Base-by-base conservation (phyloP, 2,797 vertebrate species). In the Carapus acus region DNA sequence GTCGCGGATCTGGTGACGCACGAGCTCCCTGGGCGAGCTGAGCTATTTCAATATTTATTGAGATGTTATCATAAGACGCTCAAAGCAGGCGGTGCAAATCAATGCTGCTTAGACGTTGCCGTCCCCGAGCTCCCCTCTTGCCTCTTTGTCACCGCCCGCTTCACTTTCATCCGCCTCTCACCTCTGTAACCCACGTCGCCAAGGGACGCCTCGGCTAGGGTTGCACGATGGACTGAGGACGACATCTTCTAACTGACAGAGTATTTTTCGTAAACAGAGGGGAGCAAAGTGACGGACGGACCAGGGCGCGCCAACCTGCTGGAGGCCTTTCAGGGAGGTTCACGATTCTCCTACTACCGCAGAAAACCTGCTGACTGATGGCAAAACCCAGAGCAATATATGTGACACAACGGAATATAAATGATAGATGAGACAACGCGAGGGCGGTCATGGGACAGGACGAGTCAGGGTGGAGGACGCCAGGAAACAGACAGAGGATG, bases 1-100 rank as follows among this genome's bases (percentile, higher is more conserved):
- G 60, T 65, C 62, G 74, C 78, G n/a, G 69, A 71, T 80, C 71
- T 67, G 42, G 62, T 61, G 52, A 52, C 51, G 52, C 65, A 13
- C 3, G 55, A 54, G 52, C 45, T 48, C 68, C 80, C 72, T 68
- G 53, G 7, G 75, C 78, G 74, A 71, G 59, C 41, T 15, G 6
- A 27, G 58, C 83, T 86, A 85, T 87, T 85, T 85, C 73, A 85
- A 82, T 86, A 78, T 86, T 85, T 83, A 86, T 84, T 84, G 82
- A 86, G 84, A 81, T 77, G 74, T 83, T 81, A 84, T 86, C 85
- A 83, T 83, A n/a, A 83, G 71, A 73, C 71, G 73, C 81, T 84
- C 77, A 65, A 73, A 80, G 81, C 62, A 58, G 77, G 75, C 78
- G 58, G 3, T 18, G 9, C 76, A 76, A 83, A 82, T 86, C 83